phyloP scores from a whole-genome alignment of 2,113 vertebrate genomes.

The Grallaria varia region DNA sequence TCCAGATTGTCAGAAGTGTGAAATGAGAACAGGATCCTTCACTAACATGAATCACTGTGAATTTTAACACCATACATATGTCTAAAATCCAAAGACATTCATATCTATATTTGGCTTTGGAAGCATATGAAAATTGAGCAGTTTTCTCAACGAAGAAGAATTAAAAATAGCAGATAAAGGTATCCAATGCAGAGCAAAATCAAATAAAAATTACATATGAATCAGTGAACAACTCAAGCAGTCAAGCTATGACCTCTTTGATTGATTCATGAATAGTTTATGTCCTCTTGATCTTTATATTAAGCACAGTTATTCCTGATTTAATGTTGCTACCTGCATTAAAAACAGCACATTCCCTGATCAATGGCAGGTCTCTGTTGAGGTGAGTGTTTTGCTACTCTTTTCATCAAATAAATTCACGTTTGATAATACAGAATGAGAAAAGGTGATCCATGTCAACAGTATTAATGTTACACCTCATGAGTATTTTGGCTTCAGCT shows the following conservation, averaged over 20 bases:
- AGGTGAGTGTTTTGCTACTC: not conserved
- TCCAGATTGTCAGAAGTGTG: conserved; percentile 50
- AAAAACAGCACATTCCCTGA: not conserved
- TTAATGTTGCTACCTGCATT: not conserved
- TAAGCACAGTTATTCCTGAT: not conserved
- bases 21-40: conserved; percentile 49
- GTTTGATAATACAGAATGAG: not conserved
- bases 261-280: not conserved
- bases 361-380: not conserved
- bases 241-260: not conserved
- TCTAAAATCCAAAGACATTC: conserved; percentile 43
- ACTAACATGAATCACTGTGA: conserved; percentile 43
- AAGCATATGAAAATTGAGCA: conserved; percentile 55
- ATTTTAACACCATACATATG: conserved; percentile 54
- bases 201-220: conserved; percentile 5
- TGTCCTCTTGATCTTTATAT: not conserved
- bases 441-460: not conserved
- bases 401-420: not conserved
- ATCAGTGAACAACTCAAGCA: conserved; percentile 2
- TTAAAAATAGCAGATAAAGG: conserved; percentile 50
- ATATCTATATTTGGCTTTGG: conserved; percentile 52
- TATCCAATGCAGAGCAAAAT: conserved; percentile 35
- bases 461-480: not conserved
- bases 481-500: not conserved
- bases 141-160: conserved; percentile 28